Conservation (phyloP, 2,888 invertebrate species). For the Nudaria mundana region DNA sequence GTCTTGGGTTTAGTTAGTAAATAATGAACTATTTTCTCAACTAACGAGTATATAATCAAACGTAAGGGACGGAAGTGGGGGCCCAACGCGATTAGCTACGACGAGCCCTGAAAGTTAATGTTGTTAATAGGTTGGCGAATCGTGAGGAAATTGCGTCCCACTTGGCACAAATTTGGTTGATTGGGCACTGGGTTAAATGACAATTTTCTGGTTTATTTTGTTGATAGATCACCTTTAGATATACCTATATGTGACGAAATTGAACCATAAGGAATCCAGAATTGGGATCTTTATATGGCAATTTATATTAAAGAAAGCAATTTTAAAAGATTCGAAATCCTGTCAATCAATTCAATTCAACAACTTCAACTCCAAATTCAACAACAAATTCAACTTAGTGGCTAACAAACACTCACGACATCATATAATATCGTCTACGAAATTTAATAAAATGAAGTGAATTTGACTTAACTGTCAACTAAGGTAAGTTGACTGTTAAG, state of each 20-base stretch:
- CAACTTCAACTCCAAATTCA: no score
- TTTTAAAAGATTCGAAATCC: no score
- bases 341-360: no score
- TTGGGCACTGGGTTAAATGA: slow-evolving; percentile 61
- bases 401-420: no score
- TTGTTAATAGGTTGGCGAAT: slow-evolving; percentile 69
- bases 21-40: slow-evolving; percentile 45
- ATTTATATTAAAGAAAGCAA: no score
- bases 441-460: no score
- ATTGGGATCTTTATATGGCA: no score
- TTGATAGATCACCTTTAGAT: no score
- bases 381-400: no score
- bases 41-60: slow-evolving; percentile 60
- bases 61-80: slow-evolving; percentile 54
- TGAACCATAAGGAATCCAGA: not conserved
- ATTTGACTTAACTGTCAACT: no score
- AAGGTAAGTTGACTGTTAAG: no score
- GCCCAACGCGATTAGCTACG: slow-evolving; percentile 63
- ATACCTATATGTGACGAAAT: not conserved
- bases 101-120: slow-evolving; percentile 74
- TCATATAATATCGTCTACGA: no score
- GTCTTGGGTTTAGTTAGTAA: slow-evolving; percentile 28
- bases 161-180: slow-evolving; percentile 59
- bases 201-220: slow-evolving; percentile 8
- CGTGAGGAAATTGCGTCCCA: slow-evolving; percentile 71